phyloP scores from a whole-genome alignment of 2,888 invertebrate genomes.

The Xestia sexstrigata region DNA sequence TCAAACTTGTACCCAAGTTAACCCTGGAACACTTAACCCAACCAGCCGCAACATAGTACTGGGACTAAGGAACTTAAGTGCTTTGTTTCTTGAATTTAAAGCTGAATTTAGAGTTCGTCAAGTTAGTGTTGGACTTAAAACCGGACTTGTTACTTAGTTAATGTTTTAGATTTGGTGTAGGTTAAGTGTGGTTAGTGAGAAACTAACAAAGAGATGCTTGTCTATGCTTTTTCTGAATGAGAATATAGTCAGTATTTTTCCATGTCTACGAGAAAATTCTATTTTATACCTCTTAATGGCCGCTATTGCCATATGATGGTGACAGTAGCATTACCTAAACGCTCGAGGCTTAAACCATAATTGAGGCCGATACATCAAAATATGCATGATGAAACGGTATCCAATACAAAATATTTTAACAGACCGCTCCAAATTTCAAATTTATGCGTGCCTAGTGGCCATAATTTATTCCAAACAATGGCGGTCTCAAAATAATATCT shows the following conservation, averaged over 20 bases:
- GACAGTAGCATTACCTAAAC: conserved; percentile 23
- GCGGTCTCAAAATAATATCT: conserved; percentile 64
- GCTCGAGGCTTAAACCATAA: conserved; percentile 31
- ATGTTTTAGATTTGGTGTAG: conserved; percentile 21
- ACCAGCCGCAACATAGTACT: conserved; percentile 64
- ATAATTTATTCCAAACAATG: conserved; percentile 62
- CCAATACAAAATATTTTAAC: conserved; percentile 56
- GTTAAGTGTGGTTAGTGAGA: conserved; percentile 1
- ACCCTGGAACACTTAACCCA: conserved; percentile 62
- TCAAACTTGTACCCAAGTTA: conserved; percentile 60
- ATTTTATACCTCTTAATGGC: neutral
- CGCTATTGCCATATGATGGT: neutral
- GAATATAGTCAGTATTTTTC: neutral
- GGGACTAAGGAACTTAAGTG: conserved; percentile 62
- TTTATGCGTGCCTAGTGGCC: conserved; percentile 51
- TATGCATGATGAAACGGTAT: conserved; percentile 39
- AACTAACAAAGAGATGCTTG: neutral
- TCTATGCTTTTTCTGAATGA: neutral
- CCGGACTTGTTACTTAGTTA: conserved; percentile 41
- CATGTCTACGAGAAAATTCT: neutral
- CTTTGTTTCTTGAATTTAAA: conserved; percentile 67
- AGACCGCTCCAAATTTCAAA: conserved; percentile 47
- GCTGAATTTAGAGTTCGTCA: conserved; percentile 63
- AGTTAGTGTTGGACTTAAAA: conserved; percentile 52
- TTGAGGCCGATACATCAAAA: conserved; percentile 40